Conservation (phyloP, 2,888 invertebrate species). For the Chrysolina oricalcia region DNA sequence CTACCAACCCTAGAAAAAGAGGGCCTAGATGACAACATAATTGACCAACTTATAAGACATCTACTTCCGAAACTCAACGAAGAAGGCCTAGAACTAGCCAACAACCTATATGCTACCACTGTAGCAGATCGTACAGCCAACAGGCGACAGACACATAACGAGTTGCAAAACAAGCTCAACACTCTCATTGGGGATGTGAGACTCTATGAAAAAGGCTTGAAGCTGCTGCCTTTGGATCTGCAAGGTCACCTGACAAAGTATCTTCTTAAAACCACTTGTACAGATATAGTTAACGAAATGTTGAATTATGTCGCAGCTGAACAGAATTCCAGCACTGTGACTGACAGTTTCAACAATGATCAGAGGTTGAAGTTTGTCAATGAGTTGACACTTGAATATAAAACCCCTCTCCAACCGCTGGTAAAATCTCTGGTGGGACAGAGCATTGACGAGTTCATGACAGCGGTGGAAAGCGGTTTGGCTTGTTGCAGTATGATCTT, state of each 20-base stretch:
- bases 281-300: constrained; percentile 87
- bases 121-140: constrained; percentile 81
- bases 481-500: constrained; percentile 84
- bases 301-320: constrained; percentile 86
- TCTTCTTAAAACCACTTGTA: constrained; percentile 87
- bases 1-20: constrained; percentile 64
- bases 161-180: constrained; percentile 88
- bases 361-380: constrained; percentile 82
- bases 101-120: constrained; percentile 83
- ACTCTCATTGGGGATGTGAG: constrained; percentile 83
- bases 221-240: constrained; percentile 79
- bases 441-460: constrained; percentile 86
- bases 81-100: constrained; percentile 79
- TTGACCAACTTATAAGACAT: constrained; percentile 80
- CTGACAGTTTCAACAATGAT: constrained; percentile 77
- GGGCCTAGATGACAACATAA: constrained; percentile 82
- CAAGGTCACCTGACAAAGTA: constrained; percentile 86
- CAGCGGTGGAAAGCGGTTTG: constrained; percentile 82
- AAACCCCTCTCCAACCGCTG: constrained; percentile 78
- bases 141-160: constrained; percentile 85
- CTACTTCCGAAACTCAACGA: constrained; percentile 84
- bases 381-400: constrained; percentile 81
- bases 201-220: constrained; percentile 84
- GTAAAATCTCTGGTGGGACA: constrained; percentile 81
- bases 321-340: constrained; percentile 78